Base-by-base conservation (phyloP, 2,113 vertebrate genomes). In the Butastur rufipennis region DNA sequence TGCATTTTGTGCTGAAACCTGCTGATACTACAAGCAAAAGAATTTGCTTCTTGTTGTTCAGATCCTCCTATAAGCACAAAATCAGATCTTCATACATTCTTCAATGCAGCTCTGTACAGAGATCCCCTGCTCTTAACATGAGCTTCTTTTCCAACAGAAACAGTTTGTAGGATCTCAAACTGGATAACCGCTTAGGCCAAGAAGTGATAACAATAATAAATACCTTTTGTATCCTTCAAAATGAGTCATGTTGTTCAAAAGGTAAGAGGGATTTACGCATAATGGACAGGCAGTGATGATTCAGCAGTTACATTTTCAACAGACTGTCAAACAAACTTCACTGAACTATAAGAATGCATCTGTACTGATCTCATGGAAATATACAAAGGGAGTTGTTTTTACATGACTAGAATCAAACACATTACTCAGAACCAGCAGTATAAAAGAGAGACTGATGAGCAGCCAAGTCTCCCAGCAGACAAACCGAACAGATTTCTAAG, bases 271-370 rank as follows among this genome's bases (percentile, higher is more conserved):
- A 52, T 95, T 97, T 92, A 70, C 32, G 90, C 88, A 90, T 62
- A 95, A 93, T 56, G 82, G 70, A 78, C 82, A 92, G 79, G 71
- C 90, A 88, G 72, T 67, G 82, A 62, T 96, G 90, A 94, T 77
- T 95, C 96, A 96, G 82, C 92, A 92, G 45, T 86, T 92, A 86
- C 38, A 59, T 92, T 93, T 91, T 94, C 92, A 97, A 68, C 59
- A 67, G 68, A 88, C 59, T 81, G 80, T 92, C 94, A 78, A 27
- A 59, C 52, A 84, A 90, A 92, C 80, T 86, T 87, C 80, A 90
- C 11, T 90, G 90, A 86, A 81, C 86, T 88, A 55, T 92, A 84
- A 95, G 86, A 95, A 92, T 74, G 75, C 48, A 79, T 93, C 84
- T 87, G 67, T 94, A 84, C 79, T 86, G 55, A 90, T 90, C 92